Evolutionary conservation across 2,888 invertebrate genomes (phyloP).

Genomic region (Orthonychiurus folsomi): DNA sequence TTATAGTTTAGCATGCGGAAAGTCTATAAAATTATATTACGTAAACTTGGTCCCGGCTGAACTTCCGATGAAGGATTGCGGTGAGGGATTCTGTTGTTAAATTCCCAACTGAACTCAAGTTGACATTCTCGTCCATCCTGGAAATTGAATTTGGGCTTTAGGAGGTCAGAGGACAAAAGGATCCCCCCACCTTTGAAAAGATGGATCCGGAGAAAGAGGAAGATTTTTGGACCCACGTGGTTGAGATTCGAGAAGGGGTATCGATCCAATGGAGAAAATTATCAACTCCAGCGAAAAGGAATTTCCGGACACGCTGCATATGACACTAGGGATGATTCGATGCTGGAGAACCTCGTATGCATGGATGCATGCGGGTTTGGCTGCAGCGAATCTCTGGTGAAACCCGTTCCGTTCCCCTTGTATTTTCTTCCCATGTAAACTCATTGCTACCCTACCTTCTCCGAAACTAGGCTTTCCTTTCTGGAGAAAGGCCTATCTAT

Average conservation of each 20-base stretch:
- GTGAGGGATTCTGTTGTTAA: constrained; percentile 7
- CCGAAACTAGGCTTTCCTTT: not conserved
- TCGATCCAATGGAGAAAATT: not conserved
- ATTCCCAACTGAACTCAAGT: not conserved
- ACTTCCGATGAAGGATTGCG: constrained; percentile 7
- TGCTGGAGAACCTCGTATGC: not conserved
- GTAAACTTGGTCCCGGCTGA: constrained; percentile 1
- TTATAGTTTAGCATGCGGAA: constrained; percentile 7
- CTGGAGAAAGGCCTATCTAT: too few relatives aligned
- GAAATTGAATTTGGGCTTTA: too few relatives aligned
- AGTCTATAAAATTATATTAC: not conserved
- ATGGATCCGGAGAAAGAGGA: too few relatives aligned
- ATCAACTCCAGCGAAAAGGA: not conserved
- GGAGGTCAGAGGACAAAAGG: too few relatives aligned
- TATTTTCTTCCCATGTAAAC: too few relatives aligned
- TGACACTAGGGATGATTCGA: not conserved
- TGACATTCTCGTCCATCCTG: not conserved
- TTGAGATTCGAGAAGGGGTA: not conserved
- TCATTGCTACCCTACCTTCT: too few relatives aligned
- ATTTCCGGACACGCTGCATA: not conserved
- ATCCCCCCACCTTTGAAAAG: too few relatives aligned
- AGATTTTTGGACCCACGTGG: not conserved
- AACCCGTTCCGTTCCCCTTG: too few relatives aligned
- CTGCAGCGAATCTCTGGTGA: too few relatives aligned
- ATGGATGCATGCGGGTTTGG: too few relatives aligned